Evolutionary conservation across 1,140 invertebrate species (phyloP).

Genomic region (Drosophila serrata): DNA sequence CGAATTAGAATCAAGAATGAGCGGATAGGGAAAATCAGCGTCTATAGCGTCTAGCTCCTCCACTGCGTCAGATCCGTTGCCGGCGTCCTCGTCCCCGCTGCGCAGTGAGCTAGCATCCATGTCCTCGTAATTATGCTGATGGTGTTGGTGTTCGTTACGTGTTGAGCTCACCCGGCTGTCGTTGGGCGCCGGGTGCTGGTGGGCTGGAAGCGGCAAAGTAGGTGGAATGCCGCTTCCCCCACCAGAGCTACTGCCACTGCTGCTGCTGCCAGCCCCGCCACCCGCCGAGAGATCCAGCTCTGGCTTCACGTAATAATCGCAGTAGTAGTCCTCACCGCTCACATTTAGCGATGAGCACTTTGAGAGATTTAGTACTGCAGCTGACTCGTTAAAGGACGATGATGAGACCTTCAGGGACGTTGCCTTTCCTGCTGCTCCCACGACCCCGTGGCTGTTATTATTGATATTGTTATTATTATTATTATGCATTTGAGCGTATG

Average conservation of each 20-base stretch:
- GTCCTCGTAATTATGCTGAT: constrained; percentile 69
- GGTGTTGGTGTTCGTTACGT: constrained; percentile 58
- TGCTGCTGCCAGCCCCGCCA: constrained; percentile 30
- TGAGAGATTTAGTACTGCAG: constrained; percentile 73
- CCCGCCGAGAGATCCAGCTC: constrained; percentile 75
- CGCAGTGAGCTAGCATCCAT: constrained; percentile 74
- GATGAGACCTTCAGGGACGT: constrained; percentile 53
- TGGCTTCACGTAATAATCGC: constrained; percentile 73
- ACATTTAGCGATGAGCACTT: constrained; percentile 69
- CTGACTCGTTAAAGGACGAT: constrained; percentile 67
- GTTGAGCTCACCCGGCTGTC: constrained; percentile 81
- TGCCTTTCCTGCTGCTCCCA: constrained; percentile 51
- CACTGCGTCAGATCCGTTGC: constrained; percentile 72
- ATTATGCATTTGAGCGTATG: constrained; percentile 61
- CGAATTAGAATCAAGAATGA: constrained; percentile 79
- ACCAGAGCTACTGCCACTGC: constrained; percentile 34
- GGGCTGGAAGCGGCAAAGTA: constrained; percentile 65
- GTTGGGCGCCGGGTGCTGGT: constrained; percentile 73
- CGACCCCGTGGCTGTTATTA: constrained; percentile 48
- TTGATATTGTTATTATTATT: constrained; percentile 64
- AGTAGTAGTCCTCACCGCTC: constrained; percentile 69
- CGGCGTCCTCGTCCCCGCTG: constrained; percentile 66
- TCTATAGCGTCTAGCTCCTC: constrained; percentile 83
- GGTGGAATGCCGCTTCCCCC: constrained; percentile 13
- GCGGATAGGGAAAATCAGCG: constrained; percentile 81